Evolutionary conservation across 2,888 invertebrate species (phyloP), one percentile per base, ranked within the genome.

Genomic region (Caenorhabditis sp.): DNA sequence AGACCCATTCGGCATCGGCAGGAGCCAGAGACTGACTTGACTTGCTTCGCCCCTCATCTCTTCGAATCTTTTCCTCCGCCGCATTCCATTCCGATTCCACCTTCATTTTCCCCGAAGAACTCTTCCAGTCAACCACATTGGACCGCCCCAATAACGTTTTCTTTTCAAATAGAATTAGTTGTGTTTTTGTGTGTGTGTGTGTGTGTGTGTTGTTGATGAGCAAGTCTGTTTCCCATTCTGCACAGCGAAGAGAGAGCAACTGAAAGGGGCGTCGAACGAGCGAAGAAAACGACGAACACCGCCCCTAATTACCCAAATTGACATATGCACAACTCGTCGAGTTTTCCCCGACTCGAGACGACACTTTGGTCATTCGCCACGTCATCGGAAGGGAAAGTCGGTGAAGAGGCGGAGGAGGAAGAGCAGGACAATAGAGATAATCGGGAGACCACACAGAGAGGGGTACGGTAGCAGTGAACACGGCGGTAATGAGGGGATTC

Each of bases 221-320:
- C 8, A 18, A 20, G 40, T 26, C 18, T 11, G 15, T 1, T 26
- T 8, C 11, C 20, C 13, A 15, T 22, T 8, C 35, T 1, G 35
- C n/a, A n/a, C n/a, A 35, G 15, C 24, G 13, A 13, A 13, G 13
- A 18, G 51, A 55, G 40, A 44, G 47, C 40, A 68, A 47, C 56
- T 68, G 60, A 37, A 58, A 56, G 62, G 44, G 55, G 47, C 47
- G 53, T 72, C 56, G 72, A 72, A 72, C 64, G 58, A 74, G 60
- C 58, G 65, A 50, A 26, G 47, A 47, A 51, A 56, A 22, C 47
- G 60, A 74, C 37, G 74, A 74, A 74, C 74, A 65, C 74, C n/a
- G n/a, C n/a, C n/a, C n/a, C 55, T 74, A 74, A 74, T 74, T 74
- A 74, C 74, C 58, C 65, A 74, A 74, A 74, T 74, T 74, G 74